Base-by-base conservation (phyloP, 2,888 invertebrate genomes). In the Pasiphila rectangulata region DNA sequence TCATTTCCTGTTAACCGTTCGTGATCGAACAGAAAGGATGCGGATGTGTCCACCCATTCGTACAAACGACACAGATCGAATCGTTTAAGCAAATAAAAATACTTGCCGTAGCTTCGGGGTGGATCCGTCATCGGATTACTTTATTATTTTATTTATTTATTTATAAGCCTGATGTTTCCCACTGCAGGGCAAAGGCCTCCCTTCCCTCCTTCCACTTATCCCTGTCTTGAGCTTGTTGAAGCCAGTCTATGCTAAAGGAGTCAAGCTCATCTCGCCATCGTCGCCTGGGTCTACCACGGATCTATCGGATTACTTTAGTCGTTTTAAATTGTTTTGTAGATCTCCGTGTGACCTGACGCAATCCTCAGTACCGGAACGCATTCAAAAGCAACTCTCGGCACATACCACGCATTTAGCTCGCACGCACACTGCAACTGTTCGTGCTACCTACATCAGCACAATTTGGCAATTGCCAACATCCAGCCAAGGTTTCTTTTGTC, bases 391-490 rank as follows among this genome's bases (percentile, higher is more conserved):
- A 59, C 56, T 62, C 64, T 61, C 43, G 38, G 42, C 23, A 46
- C 41, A 56, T 51, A 44, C 43, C 52, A 45, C 49, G 51, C 57
- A 55, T 42, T 44, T 57, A 56, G 63, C 61, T 61, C 65, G 54
- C 70, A 74, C 69, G 67, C 69, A 66, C 63, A 64, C 58, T 42
- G 51, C 54, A 62, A 61, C 47, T 46, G 58, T 61, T 63, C 64
- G 59, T 65, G 64, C 62, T 68, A 59, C 60, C 66, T 58, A 67
- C 63, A 66, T 64, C 63, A 61, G 58, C 66, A 66, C 64, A 65
- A 63, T 78, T 75, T 72, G 67, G 73, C 72, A 69, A 75, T 64
- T 67, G 68, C 63, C 65, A 71, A 72, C 70, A 69, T 67, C 63
- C 57, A 61, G 45, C 57, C 76, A 76, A 77, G 74, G 77, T 67